phyloP scores from a whole-genome alignment of 2,888 invertebrate genomes.

The Odontocolon sp. region DNA sequence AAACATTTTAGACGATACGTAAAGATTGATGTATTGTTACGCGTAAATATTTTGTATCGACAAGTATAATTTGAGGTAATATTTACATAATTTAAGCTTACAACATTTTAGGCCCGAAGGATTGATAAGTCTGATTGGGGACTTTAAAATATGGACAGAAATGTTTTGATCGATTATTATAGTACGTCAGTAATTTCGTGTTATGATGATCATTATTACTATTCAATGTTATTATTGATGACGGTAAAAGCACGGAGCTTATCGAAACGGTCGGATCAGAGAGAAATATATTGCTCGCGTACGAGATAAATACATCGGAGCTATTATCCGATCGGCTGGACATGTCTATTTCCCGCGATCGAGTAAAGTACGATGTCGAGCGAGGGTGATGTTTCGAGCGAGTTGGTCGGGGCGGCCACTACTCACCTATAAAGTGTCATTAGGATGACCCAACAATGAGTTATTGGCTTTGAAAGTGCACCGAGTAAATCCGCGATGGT shows the following conservation, averaged over 20 bases:
- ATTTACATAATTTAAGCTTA: too few species aligned
- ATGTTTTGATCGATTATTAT: slow-evolving; percentile 39
- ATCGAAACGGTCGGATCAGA: background rate
- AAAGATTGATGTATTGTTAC: too few species aligned
- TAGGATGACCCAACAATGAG: slow-evolving; percentile 76
- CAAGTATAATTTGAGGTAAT: too few species aligned
- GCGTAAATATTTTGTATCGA: too few species aligned
- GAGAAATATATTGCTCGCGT: background rate
- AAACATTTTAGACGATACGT: too few species aligned
- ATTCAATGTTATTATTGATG: slow-evolving; percentile 38
- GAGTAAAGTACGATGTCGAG: slow-evolving; percentile 60
- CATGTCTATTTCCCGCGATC: slow-evolving; percentile 49
- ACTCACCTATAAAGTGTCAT: slow-evolving; percentile 73
- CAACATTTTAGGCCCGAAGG: too few species aligned
- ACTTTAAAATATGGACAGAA: too few species aligned
- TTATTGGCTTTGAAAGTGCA: slow-evolving; percentile 77
- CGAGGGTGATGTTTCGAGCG: slow-evolving; percentile 40
- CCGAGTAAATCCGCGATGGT: slow-evolving; percentile 72
- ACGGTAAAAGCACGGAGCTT: slow-evolving; percentile 14
- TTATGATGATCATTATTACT: slow-evolving; percentile 37
- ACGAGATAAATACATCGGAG: background rate
- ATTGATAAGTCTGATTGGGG: too few species aligned
- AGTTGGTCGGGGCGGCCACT: slow-evolving; percentile 33
- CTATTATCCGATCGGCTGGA: slow-evolving; percentile 7
- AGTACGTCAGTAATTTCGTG: background rate